Conservation (phyloP, 2,113 vertebrate genomes). For the Lamprotornis superbus region DNA sequence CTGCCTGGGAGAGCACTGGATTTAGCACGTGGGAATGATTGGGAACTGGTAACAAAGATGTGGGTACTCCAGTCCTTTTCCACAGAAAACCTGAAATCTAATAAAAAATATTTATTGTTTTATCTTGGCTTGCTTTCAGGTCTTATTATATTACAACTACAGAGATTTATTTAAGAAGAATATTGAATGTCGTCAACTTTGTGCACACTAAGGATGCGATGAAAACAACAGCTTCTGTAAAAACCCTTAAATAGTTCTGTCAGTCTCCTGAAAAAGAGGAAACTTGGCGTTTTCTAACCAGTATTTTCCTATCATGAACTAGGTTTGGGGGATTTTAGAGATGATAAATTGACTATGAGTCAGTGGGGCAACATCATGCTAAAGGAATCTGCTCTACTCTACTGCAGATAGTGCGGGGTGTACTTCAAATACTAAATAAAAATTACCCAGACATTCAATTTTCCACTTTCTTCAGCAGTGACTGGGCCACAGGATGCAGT, state of each 20-base stretch:
- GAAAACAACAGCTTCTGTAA: background rate
- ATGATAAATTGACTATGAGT: constrained; percentile 52
- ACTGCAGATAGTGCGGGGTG: background rate
- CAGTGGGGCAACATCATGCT: background rate
- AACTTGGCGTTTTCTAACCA: background rate
- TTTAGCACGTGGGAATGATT: background rate
- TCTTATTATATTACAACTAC: background rate
- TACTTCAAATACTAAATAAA: background rate
- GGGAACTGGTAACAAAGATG: background rate
- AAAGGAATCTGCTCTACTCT: background rate
- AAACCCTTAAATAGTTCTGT: constrained; percentile 48
- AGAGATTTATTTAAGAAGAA: background rate
- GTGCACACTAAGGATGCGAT: background rate
- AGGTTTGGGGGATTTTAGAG: constrained; percentile 50
- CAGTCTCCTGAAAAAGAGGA: constrained; percentile 42
- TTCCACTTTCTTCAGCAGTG: constrained; percentile 53
- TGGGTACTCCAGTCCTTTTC: background rate
- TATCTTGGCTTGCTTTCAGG: background rate
- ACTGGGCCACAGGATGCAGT: background rate
- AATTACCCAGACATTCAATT: background rate
- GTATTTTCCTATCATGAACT: constrained; percentile 47
- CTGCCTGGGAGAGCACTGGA: background rate
- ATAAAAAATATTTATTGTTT: background rate
- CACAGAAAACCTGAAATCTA: background rate
- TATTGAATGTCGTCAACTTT: background rate